Evolutionary conservation across 2,888 invertebrate species (phyloP).

Genomic region (Leucoma salicis): DNA sequence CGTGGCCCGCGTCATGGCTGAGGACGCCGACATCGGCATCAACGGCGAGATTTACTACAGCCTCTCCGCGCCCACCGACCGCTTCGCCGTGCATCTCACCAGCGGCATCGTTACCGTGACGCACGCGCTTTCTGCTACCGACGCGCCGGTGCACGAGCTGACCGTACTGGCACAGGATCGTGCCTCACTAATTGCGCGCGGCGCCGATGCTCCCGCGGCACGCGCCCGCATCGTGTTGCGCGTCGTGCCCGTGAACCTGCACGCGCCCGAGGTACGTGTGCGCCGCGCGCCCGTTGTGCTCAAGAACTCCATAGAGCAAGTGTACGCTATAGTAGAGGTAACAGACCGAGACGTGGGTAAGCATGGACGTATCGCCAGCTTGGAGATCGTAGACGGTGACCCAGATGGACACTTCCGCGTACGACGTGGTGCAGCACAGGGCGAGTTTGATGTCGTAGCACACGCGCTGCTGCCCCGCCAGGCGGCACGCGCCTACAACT

Average conservation of each 20-base stretch:
- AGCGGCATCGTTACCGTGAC: conserved; percentile 94
- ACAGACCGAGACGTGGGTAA: conserved; percentile 91
- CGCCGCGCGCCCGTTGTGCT: conserved; percentile 90
- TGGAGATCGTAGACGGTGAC: conserved; percentile 95
- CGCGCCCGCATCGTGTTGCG: conserved; percentile 89
- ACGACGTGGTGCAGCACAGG: conserved; percentile 81
- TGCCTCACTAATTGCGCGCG: conserved; percentile 83
- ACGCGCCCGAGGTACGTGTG: conserved; percentile 92
- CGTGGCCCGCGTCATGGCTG: conserved; percentile 90
- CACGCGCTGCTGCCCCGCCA: conserved; percentile 90
- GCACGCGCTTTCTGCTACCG: conserved; percentile 87
- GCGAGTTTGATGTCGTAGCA: conserved; percentile 91
- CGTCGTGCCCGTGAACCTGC: conserved; percentile 92
- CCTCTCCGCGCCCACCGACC: conserved; percentile 89
- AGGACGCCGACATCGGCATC: conserved; percentile 97
- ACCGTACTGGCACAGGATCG: conserved; percentile 93
- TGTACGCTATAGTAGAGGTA: conserved; percentile 94
- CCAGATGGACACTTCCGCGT: conserved; percentile 94
- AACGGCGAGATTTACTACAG: conserved; percentile 99
- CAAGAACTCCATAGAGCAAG: conserved; percentile 90
- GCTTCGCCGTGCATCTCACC: conserved; percentile 96
- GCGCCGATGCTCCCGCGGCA: conserved; percentile 85
- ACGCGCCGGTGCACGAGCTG: conserved; percentile 87
- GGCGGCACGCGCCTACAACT: conserved; percentile 89
- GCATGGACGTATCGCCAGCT: conserved; percentile 90